Conservation (phyloP, 2,888 invertebrate species). For the Myopa testacea region DNA sequence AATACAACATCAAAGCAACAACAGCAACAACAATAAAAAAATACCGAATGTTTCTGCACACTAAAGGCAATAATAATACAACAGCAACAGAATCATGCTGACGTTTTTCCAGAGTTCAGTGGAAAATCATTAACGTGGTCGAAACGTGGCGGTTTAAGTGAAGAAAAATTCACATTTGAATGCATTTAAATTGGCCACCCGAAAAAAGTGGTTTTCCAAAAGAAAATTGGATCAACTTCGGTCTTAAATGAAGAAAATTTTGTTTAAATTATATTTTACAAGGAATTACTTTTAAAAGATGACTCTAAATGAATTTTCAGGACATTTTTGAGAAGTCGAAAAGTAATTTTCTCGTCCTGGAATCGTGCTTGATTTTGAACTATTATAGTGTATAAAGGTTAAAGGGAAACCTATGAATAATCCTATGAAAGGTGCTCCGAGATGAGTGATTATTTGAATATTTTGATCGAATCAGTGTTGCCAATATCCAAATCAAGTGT, state of each 20-base stretch:
- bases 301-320: background rate
- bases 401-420: no score
- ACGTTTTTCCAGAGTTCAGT: background rate
- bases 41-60: background rate
- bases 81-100: background rate
- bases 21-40: conserved; percentile 4
- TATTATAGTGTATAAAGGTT: no score
- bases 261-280: background rate
- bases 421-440: no score
- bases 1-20: background rate
- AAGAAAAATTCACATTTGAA: conserved; percentile 11
- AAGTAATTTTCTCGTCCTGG: background rate
- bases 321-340: background rate
- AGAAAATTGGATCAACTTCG: background rate
- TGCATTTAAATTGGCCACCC: background rate
- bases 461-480: no score
- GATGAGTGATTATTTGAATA: no score
- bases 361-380: no score
- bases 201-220: background rate
- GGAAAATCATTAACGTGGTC: conserved; percentile 30
- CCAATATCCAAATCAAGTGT: no score
- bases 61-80: background rate
- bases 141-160: conserved; percentile 20
- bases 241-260: no score
- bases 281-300: background rate